Percentiles rank a stretch among this genome's conserved stretches.
Conservation (phyloP, 1,140 invertebrate genomes). For the Halictus rubicundus region DNA sequence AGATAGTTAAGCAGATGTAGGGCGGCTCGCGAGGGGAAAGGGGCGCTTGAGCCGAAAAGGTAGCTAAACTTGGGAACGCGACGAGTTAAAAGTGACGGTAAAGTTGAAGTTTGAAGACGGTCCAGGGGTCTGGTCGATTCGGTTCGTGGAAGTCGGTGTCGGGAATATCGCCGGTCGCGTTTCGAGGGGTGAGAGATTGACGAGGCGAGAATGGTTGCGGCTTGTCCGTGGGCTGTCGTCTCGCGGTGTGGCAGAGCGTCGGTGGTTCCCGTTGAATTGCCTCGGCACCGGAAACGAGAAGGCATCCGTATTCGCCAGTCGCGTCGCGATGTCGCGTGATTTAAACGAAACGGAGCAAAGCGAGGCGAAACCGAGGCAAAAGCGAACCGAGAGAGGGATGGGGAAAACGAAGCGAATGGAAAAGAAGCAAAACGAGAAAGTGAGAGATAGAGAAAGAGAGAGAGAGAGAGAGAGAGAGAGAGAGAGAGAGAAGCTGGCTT, state of each 20-base stretch:
- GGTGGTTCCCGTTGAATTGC: constrained; percentile 21
- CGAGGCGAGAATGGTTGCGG: constrained; percentile 5
- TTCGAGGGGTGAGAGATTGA: constrained; percentile 1
- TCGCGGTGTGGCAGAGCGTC: not conserved
- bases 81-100: not conserved
- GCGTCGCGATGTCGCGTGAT: constrained; percentile 18
- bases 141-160: not conserved
- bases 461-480: too few species aligned
- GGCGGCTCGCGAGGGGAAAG: too few species aligned
- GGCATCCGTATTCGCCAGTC: not conserved
- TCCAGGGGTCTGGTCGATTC: not conserved
- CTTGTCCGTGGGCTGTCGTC: constrained; percentile 7
- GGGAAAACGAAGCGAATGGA: constrained; percentile 5
- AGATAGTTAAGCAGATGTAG: too few species aligned
- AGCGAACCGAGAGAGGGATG: not conserved
- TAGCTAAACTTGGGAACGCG: too few species aligned
- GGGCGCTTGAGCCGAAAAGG: too few species aligned
- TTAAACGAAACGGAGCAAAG: constrained; percentile 10
- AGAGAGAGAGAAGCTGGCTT: not conserved
- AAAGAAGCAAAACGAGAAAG: constrained; percentile 7
- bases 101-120: not conserved
- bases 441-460: too few species aligned
- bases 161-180: not conserved
- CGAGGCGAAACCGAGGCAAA: not conserved
- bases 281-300: constrained; percentile 18